Percentiles rank a stretch among this genome's conserved stretches.
Evolutionary conservation across 2,113 vertebrate species (phyloP).

Genomic region (Pseudopodoces humilis): DNA sequence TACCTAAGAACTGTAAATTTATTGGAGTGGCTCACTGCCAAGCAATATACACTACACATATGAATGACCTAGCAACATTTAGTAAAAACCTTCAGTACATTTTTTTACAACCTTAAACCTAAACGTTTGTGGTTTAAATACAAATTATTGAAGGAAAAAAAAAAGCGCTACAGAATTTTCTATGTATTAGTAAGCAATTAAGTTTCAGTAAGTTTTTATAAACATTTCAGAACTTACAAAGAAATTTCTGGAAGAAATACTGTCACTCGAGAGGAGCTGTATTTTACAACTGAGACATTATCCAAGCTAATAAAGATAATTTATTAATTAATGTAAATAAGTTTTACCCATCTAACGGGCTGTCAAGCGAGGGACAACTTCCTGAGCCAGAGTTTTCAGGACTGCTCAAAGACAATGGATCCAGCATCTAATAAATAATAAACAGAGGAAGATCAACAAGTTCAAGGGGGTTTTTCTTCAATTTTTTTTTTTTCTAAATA

Average conservation of each 20-base stretch:
- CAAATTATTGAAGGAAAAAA: not conserved
- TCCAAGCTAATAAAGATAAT: not conserved
- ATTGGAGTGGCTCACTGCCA: not conserved
- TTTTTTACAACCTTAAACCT: not conserved
- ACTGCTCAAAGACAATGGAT: slow-evolving; percentile 96
- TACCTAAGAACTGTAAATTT: not conserved
- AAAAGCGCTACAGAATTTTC: not conserved
- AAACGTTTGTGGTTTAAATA: not conserved
- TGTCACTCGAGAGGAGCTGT: not conserved
- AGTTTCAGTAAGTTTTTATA: not conserved
- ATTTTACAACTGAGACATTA: not conserved
- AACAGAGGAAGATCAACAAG: not conserved
- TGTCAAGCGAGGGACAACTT: slow-evolving; percentile 98
- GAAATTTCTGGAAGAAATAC: not conserved
- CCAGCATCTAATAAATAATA: slow-evolving; percentile 87
- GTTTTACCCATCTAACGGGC: slow-evolving; percentile 94
- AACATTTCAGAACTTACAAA: not conserved
- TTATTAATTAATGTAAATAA: not conserved
- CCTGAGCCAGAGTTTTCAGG: slow-evolving; percentile 99
- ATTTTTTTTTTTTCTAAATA: not conserved
- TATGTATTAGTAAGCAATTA: not conserved
- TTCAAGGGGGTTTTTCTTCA: not conserved
- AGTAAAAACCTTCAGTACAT: not conserved
- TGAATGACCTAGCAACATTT: not conserved
- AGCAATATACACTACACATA: not conserved